phyloP scores from a whole-genome alignment of 1,140 invertebrate genomes.

The Acyrthosiphon pisum region DNA sequence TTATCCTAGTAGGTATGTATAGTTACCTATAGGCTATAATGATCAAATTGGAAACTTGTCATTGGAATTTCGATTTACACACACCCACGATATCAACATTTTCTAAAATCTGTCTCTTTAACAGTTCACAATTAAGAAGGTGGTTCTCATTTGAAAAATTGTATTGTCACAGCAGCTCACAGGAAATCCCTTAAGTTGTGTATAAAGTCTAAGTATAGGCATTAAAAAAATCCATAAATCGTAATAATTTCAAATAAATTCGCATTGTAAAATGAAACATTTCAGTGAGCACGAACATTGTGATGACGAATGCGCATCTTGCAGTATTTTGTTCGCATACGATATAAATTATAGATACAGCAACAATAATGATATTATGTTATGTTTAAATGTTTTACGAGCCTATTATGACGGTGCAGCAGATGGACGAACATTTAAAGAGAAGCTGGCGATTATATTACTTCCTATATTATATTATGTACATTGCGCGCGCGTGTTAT shows the following conservation, averaged over 20 bases:
- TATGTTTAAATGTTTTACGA: neutral
- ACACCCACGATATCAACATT: no score
- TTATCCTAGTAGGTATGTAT: no score
- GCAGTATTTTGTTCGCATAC: neutral
- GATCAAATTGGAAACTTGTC: no score
- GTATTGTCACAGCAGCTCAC: neutral
- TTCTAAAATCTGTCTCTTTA: no score
- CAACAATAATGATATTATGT: no score
- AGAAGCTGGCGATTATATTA: neutral
- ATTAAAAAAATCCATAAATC: neutral
- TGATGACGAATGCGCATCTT: no score
- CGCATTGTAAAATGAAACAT: neutral
- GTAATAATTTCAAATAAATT: neutral
- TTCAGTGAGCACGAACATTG: no score
- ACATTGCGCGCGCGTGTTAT: no score
- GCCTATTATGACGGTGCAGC: neutral
- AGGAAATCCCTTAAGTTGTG: neutral
- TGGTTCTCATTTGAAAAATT: neutral
- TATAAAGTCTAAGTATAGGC: neutral
- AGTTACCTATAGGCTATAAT: no score
- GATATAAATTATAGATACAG: neutral
- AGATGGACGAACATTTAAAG: neutral
- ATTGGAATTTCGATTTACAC: no score
- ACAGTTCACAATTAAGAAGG: neutral
- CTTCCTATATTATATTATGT: no score